A percentile compares a stretch with the other conserved stretches of the same genome.
Conservation (phyloP, 2,797 vertebrate genomes). For the Chelonia mydas region DNA sequence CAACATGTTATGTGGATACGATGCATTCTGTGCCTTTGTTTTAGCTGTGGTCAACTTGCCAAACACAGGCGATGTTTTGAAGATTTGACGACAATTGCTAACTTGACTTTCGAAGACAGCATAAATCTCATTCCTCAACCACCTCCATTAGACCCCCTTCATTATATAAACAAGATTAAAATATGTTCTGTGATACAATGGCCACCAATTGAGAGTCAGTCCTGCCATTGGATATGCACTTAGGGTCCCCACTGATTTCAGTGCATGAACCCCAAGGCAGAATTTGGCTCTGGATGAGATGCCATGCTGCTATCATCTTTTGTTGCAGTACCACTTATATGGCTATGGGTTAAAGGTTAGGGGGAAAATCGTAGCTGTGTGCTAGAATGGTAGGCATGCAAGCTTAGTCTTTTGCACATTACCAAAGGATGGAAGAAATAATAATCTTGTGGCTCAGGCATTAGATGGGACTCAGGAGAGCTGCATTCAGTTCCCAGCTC, state of each 20-base stretch:
- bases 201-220: background rate
- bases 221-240: background rate
- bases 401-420: background rate
- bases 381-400: background rate
- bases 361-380: background rate
- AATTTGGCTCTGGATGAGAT: background rate
- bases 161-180: background rate
- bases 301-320: background rate
- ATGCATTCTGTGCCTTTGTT: background rate
- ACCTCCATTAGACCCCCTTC: background rate
- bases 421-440: background rate
- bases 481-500: background rate
- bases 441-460: background rate
- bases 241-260: background rate
- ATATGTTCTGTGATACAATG: background rate
- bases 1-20: background rate
- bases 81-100: background rate
- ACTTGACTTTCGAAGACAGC: background rate
- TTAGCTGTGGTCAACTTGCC: background rate
- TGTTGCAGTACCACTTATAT: background rate
- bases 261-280: background rate
- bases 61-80: accelerated
- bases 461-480: background rate
- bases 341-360: accelerated
- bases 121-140: background rate